Conservation (phyloP, 2,797 vertebrate species). For the Neosilurus mollespiculum region DNA sequence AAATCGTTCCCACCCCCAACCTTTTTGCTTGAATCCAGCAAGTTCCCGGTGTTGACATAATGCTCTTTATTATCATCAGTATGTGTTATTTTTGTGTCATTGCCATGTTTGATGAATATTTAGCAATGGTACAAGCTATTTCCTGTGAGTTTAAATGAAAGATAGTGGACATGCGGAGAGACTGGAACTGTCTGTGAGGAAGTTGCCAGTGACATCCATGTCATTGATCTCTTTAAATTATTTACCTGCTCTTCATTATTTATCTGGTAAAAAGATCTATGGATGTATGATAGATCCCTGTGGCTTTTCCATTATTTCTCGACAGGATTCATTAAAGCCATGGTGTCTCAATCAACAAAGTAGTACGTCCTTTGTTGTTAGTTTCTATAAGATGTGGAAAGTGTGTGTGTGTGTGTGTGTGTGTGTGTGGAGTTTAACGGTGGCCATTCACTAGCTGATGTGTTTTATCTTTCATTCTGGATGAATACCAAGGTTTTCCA, state of each 20-base stretch:
- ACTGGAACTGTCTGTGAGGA: constrained; percentile 44
- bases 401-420: not conserved
- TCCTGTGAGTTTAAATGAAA: not conserved
- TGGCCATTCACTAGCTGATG: too few relatives aligned
- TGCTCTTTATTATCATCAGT: not conserved
- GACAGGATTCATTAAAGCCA: constrained; percentile 52
- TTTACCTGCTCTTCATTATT: constrained; percentile 71
- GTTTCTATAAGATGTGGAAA: constrained; percentile 3
- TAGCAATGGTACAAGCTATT: not conserved
- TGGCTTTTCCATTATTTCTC: constrained; percentile 69
- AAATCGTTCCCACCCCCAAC: not conserved
- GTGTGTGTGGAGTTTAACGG: not conserved
- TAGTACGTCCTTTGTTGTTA: not conserved
- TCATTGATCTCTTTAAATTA: constrained; percentile 67
- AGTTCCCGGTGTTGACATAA: not conserved
- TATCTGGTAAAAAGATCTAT: constrained; percentile 75
- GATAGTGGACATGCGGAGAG: constrained; percentile 16
- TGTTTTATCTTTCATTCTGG: too few relatives aligned
- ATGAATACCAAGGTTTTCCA: too few relatives aligned
- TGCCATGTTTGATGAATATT: not conserved
- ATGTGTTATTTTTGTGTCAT: not conserved
- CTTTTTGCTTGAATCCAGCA: not conserved
- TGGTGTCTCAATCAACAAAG: not conserved
- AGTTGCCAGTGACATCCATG: constrained; percentile 59
- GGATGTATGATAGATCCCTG: constrained; percentile 65